Conservation (phyloP, 1,140 invertebrate genomes). For the Drosophila cardini region DNA sequence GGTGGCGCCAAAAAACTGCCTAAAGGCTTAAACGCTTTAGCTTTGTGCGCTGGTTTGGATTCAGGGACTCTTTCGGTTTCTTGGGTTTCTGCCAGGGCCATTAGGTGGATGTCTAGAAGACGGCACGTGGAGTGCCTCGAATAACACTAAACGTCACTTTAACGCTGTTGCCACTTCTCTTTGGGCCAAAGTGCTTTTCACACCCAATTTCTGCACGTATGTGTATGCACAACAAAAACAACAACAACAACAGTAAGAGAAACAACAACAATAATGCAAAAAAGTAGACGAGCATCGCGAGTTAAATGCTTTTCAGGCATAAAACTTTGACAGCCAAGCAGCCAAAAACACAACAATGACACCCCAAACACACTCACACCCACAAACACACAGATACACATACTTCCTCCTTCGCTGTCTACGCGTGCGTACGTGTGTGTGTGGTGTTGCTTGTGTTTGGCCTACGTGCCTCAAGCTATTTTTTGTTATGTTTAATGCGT, state of each 20-base stretch:
- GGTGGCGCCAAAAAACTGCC: constrained; percentile 49
- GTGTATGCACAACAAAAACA: constrained; percentile 24
- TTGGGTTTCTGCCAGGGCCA: neutral
- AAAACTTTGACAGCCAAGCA: constrained; percentile 54
- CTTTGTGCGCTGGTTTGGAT: constrained; percentile 1
- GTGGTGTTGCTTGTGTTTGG: constrained; percentile 43
- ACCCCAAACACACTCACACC: constrained; percentile 17
- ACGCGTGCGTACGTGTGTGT: constrained; percentile 18
- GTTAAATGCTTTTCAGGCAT: constrained; percentile 66
- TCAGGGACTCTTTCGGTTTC: neutral
- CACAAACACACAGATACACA: constrained; percentile 7
- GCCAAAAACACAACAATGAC: constrained; percentile 40
- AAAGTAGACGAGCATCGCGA: constrained; percentile 47
- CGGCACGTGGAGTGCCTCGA: constrained; percentile 47
- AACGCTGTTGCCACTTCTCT: constrained; percentile 44
- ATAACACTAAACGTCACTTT: constrained; percentile 79
- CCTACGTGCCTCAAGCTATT: constrained; percentile 77
- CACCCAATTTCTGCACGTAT: constrained; percentile 72
- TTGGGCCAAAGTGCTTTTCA: constrained; percentile 71
- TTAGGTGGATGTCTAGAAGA: constrained; percentile 8
- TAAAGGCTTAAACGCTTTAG: constrained; percentile 59
- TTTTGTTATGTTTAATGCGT: constrained; percentile 80
- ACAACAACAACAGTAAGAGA: constrained; percentile 52
- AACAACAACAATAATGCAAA: constrained; percentile 37
- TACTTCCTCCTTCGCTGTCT: constrained; percentile 1